Base-by-base conservation (phyloP, 2,888 invertebrate genomes). In the Priocnemis perturbator region DNA sequence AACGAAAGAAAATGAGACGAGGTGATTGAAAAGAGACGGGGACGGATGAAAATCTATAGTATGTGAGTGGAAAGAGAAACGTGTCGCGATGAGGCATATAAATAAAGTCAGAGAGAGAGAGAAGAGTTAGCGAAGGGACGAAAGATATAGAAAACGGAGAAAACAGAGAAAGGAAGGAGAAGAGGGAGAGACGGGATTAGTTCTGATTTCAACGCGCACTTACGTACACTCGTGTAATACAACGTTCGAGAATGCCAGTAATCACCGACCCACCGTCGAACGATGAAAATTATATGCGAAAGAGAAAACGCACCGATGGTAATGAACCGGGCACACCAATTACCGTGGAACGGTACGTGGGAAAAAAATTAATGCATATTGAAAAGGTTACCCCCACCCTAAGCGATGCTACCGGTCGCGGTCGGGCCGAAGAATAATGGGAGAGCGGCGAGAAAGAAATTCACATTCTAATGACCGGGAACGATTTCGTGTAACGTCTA, bases 1-100 rank as follows among this genome's bases (percentile, higher is more conserved):
- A 76, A 78, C 73, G 78, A 75, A 76, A 72, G 74, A 65, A 65
- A 71, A 71, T 61, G 76, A 56, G 37, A 37, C 37, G 37, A 3
- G 11, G 37, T 26, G 26, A 26, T 11, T 37, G 37, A 11, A 37
- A 37, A 11, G 14, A 70, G 64, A 68, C 20, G 45, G 47, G 21
- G 37, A 17, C 37, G 37, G 14, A 37, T 26, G 26, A 30, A 45
- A 20, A 56, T 56, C 44, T 17, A 26, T 45, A 20, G 19, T n/a
- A 14, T 15, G 17, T 7, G 9, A 45, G n/a, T 11, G 53, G 17
- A n/a, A 30, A 17, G 30, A 20, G 26, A 23, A 50, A n/a, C n/a
- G n/a, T n/a, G n/a, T n/a, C n/a, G n/a, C n/a, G n/a, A n/a, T n/a
- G n/a, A n/a, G n/a, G n/a, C n/a, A n/a, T n/a, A n/a, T n/a, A n/a